Conservation (phyloP, 2,888 invertebrate genomes). For the Drosophila subquinaria region DNA sequence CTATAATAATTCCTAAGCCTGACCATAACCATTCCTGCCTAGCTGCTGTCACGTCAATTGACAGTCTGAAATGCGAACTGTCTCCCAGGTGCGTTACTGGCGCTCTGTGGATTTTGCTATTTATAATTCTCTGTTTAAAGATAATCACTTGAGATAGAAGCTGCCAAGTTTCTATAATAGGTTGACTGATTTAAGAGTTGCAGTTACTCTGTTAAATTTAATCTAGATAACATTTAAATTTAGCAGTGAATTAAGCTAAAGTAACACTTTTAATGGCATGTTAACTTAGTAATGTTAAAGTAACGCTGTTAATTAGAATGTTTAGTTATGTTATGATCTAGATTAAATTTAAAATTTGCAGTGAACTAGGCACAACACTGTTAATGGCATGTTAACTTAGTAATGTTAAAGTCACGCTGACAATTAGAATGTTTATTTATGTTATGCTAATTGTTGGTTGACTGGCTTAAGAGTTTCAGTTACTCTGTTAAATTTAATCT, state of each 20-base stretch:
- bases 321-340: not conserved
- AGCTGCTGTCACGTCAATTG: conserved; percentile 45
- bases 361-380: too few relatives aligned
- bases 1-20: conserved; percentile 60
- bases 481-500: not conserved
- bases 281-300: not conserved
- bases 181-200: not conserved
- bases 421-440: not conserved
- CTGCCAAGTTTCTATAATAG: not conserved
- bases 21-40: conserved; percentile 23
- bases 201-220: not conserved
- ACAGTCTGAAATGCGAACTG: conserved; percentile 23
- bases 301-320: not conserved
- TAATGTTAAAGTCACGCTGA: not conserved
- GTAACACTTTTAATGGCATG: not conserved
- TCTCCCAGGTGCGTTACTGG: conserved; percentile 23
- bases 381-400: not conserved
- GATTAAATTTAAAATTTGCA: too few relatives aligned
- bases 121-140: not conserved
- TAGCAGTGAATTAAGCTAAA: not conserved
- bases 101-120: conserved; percentile 26
- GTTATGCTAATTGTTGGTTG: too few relatives aligned
- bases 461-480: not conserved
- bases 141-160: not conserved
- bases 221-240: not conserved